Evolutionary conservation across 2,113 vertebrate species (phyloP), one percentile per base, ranked within the genome.

Genomic region (Corapipo altera): DNA sequence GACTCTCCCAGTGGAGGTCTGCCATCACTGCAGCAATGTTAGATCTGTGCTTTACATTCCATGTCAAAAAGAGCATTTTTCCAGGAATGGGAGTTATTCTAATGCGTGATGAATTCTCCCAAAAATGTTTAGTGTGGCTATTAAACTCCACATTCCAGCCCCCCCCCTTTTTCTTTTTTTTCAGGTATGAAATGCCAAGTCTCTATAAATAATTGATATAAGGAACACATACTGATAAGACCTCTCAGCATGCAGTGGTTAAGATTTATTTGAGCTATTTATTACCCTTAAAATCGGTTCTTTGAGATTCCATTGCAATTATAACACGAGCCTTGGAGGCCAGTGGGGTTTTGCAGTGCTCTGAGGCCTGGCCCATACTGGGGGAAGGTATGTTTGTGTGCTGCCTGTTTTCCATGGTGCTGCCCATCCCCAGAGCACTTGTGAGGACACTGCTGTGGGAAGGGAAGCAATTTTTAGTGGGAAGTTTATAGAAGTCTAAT

Each of bases 271-370:
- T 94, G 89, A 94, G 96, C 95, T 98, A 97, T 98, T 98, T 97
- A 97, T 97, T 98, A 96, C 95, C 95, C 92, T 96, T 95, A 96
- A 97, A 97, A 97, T 97, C 91, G 85, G 89, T 96, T 96, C 96
- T 97, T 97, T 97, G 95, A 94, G 97, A 98, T 98, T 98, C 97
- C 97, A 95, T 97, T 97, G 94, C 95, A 97, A 95, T 98, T 97
- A 98, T 96, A 97, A 90, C 97, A 97, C 89, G 91, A 95, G 80
- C 93, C 93, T 96, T 77, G 93, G 95, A 97, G 97, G 96, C 91
- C 82, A 90, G 93, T 86, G 49, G 74, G 81, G 88, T 94, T 98
- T 93, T 98, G 97, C 95, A 93, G 65, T 80, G 89, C 89, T 97
- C 43, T 57, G 66, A 94, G 91, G 91, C 96, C 91, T 92, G 88